These are phyloP conservation scores for Margarornis squamiger DNA, from an alignment of 2,797 vertebrate genomes.

Conservation along the genomic window DNA sequence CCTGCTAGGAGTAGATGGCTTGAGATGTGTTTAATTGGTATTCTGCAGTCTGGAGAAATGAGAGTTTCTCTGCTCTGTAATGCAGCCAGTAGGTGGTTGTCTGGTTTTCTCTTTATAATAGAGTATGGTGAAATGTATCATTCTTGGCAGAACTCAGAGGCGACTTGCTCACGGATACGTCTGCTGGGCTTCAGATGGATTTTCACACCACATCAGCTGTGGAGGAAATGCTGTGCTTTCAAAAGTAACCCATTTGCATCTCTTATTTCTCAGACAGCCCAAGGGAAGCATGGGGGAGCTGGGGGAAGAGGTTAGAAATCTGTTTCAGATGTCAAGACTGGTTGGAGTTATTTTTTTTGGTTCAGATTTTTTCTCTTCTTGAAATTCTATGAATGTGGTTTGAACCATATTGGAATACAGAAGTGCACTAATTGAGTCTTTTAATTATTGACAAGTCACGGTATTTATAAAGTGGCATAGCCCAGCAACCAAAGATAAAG, in stretches of 20 bases:
- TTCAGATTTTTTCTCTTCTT: not conserved
- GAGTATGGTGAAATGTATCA: slow-evolving; percentile 10
- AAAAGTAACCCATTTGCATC: slow-evolving; percentile 28
- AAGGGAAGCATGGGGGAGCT: not conserved
- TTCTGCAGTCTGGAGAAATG: not conserved
- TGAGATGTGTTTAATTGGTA: not conserved
- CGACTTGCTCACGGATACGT: not conserved
- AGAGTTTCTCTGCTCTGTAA: not conserved
- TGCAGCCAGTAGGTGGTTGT: not conserved
- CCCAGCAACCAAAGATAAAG: not conserved
- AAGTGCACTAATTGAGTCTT: not conserved
- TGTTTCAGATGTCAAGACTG: not conserved
- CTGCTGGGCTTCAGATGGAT: slow-evolving; percentile 45
- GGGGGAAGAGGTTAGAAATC: not conserved
- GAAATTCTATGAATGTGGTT: not conserved
- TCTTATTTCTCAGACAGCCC: slow-evolving; percentile 22
- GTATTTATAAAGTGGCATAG: not conserved
- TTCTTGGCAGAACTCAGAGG: slow-evolving; percentile 32
- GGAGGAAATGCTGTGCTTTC: slow-evolving; percentile 32
- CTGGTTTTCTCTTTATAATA: slow-evolving; percentile 21
- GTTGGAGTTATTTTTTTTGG: not conserved
- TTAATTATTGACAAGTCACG: not conserved
- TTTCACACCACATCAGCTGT: slow-evolving; percentile 35
- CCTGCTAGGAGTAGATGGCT: not conserved
- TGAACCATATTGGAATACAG: not conserved